These are phyloP conservation scores for Okamejei kenojei DNA, from an alignment of 2,797 vertebrate genomes.

Conservation along the genomic window DNA sequence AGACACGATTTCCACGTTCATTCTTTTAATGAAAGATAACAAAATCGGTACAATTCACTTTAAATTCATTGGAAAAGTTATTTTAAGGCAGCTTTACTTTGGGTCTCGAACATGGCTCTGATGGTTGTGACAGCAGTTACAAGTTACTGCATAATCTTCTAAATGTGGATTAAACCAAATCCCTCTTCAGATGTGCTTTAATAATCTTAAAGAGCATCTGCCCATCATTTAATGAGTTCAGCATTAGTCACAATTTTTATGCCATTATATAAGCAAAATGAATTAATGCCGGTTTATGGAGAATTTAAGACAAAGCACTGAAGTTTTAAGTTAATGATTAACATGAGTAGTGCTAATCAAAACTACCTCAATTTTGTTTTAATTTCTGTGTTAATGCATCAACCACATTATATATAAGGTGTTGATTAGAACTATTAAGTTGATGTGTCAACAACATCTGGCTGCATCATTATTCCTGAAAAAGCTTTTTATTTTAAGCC, in stretches of 20 bases:
- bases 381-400: background rate
- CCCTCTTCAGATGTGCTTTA: conserved; percentile 14
- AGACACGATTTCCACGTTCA: background rate
- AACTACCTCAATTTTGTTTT: background rate
- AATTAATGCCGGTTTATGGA: background rate
- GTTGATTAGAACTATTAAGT: background rate
- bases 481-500: background rate
- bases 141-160: conserved; percentile 25
- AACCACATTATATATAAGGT: background rate
- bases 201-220: conserved; percentile 21
- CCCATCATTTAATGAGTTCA: background rate
- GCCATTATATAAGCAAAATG: background rate
- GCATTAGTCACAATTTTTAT: background rate
- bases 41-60: background rate
- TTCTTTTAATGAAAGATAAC: background rate
- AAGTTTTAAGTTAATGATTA: conserved; percentile 4
- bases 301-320: background rate
- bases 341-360: background rate
- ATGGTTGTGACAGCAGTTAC: conserved; percentile 11
- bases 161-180: conserved; percentile 36
- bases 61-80: conserved; percentile 1
- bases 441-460: background rate
- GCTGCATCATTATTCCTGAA: background rate
- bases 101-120: background rate
- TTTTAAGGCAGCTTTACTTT: background rate